phyloP scores from a whole-genome alignment of 2,888 invertebrate genomes.

The Cryptocheilus praepositus region DNA sequence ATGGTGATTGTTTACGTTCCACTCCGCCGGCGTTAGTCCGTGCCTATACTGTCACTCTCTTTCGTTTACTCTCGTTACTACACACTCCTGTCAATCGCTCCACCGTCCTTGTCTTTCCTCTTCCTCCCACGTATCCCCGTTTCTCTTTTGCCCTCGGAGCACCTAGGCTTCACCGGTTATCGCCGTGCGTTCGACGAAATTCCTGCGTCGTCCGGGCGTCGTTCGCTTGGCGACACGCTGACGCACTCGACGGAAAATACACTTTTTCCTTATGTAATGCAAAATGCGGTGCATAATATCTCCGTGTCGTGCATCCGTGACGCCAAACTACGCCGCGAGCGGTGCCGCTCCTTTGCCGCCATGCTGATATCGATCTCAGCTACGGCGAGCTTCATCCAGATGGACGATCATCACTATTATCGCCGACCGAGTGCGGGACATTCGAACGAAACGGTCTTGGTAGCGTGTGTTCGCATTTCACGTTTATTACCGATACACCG shows the following conservation, averaged over 20 bases:
- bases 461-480: too few species aligned
- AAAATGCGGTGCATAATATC: slow-evolving; percentile 44
- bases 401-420: too few species aligned
- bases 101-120: slow-evolving; percentile 9
- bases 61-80: too few species aligned
- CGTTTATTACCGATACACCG: too few species aligned
- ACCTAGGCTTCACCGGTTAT: slow-evolving; percentile 15
- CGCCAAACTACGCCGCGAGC: slow-evolving; percentile 29
- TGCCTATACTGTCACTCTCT: background rate
- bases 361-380: slow-evolving; percentile 50
- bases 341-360: slow-evolving; percentile 48
- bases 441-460: too few species aligned
- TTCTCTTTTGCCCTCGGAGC: background rate
- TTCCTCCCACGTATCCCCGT: slow-evolving; percentile 11
- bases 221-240: background rate
- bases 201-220: too few species aligned
- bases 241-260: slow-evolving; percentile 55
- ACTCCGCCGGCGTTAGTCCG: slow-evolving; percentile 18
- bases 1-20: slow-evolving; percentile 62
- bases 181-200: background rate
- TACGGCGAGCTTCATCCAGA: background rate
- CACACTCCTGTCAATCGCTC: slow-evolving; percentile 20
- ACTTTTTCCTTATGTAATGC: slow-evolving; percentile 53
- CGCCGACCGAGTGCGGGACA: too few species aligned
- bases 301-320: slow-evolving; percentile 6